phyloP scores from a whole-genome alignment of 2,113 vertebrate genomes.

The Mus musculus region DNA sequence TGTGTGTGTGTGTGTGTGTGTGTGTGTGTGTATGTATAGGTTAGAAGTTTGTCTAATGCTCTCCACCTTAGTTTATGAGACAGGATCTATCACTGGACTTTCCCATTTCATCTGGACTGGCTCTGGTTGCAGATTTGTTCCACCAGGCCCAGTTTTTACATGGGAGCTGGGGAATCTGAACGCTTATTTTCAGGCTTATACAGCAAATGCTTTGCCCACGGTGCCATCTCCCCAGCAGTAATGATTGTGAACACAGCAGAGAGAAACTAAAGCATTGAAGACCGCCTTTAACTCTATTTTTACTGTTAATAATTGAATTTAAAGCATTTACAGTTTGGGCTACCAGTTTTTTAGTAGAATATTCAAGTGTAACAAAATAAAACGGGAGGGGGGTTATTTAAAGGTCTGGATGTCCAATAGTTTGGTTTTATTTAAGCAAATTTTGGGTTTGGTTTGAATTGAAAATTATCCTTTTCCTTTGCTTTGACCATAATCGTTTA shows the following conservation, averaged over 20 bases:
- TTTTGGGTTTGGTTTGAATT: constrained; percentile 19
- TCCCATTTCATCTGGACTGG: no score
- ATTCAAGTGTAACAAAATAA: constrained; percentile 46
- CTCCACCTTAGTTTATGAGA: background rate
- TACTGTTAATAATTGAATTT: constrained; percentile 6
- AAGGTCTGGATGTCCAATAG: background rate
- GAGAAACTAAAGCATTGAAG: background rate
- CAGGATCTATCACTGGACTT: background rate
- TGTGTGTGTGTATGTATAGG: background rate
- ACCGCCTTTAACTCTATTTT: background rate
- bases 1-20: background rate
- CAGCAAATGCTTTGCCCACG: background rate
- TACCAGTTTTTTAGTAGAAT: constrained; percentile 36
- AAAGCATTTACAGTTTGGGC: background rate
- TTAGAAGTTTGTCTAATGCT: background rate
- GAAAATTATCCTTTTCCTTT: constrained; percentile 25
- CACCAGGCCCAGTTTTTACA: background rate
- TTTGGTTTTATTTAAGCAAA: background rate
- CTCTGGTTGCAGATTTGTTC: no score
- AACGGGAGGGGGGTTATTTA: background rate
- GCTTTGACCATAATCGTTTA: constrained; percentile 45
- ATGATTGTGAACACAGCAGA: background rate
- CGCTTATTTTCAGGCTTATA: no score
- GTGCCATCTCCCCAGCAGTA: background rate
- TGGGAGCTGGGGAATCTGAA: background rate